A percentile compares a stretch with the other conserved stretches of the same genome.
Conservation (phyloP, 2,113 vertebrate species). For the Aplodontia rufa region DNA sequence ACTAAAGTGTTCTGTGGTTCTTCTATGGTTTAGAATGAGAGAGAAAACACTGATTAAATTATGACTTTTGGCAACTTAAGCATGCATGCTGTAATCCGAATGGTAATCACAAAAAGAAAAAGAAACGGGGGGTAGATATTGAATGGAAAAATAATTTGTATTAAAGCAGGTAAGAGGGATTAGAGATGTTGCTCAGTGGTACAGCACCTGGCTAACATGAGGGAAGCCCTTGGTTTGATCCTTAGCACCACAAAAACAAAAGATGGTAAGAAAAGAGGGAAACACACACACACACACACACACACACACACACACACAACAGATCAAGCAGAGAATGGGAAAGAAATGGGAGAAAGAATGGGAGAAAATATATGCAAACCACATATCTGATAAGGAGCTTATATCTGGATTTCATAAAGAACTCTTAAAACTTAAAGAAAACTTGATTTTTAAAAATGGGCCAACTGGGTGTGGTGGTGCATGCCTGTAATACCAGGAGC, state of each 20-base stretch:
- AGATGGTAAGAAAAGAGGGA: background rate
- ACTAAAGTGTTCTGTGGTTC: background rate
- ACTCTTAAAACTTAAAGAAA: constrained; percentile 2
- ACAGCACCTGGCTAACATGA: background rate
- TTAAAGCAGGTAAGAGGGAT: background rate
- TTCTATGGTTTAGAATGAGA: background rate
- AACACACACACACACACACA: no score
- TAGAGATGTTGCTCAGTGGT: background rate
- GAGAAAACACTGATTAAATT: background rate
- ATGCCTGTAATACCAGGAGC: no score
- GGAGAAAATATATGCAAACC: constrained; percentile 18
- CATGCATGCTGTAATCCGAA: background rate
- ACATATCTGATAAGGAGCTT: background rate
- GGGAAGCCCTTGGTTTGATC: no score
- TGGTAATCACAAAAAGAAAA: background rate
- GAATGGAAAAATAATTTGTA: background rate
- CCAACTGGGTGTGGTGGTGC: no score
- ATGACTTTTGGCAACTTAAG: constrained; percentile 30
- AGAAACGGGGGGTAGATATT: background rate
- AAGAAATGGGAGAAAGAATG: background rate
- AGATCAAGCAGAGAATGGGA: background rate
- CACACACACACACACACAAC: no score
- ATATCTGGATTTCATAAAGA: background rate
- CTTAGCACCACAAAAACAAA: background rate
- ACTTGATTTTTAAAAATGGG: background rate